Base-by-base conservation (phyloP, 2,113 vertebrate genomes). In the Ovibos moschatus region DNA sequence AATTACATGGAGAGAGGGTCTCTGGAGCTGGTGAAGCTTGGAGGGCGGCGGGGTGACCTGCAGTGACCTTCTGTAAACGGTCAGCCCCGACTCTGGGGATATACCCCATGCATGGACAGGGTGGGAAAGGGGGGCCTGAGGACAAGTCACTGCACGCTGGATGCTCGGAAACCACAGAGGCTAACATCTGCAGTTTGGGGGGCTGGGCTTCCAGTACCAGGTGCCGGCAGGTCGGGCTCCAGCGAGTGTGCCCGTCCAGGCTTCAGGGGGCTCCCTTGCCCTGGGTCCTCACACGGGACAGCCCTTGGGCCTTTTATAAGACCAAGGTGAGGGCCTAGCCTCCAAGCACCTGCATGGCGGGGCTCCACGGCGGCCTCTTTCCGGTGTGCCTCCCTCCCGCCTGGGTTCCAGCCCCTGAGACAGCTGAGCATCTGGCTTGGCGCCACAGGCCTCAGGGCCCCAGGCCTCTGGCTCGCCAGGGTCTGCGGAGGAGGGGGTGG, bases 91-190 rank as follows among this genome's bases (percentile, higher is more conserved):
- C 33, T 17, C 50, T 6, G 4, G 33, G 6, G 53, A 55, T 23
- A 11, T 0, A 2, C 0, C 3, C 3, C 21, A 7, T 21, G 19
- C 40, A 3, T 0, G 1, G 17, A 8, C 0, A 1, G 17, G 43
- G 21, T 1, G 2, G 12, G 2, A 7, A 3, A 25, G 25, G 2
- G 43, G 19, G n/a, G 5, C n/a, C 53, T 58, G 25, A 3, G 7
- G 14, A 7, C 23, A 15, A 5, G 14, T 10, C 51, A 3, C 51
- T 6, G 2, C 3, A 5, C 30, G 2, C 8, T 40, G 51, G 12
- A 16, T 0, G 0, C 55, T 6, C 28, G 6, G 11, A 28, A 23
- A 5, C 45, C 28, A 0, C 33, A 2, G 45, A 4, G 1, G 12
- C 4, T 36, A 0, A 1, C 1, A 3, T 11, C 58, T 10, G 6